A percentile compares a stretch with the other conserved stretches of the same genome.
phyloP scores from a whole-genome alignment of 1,140 invertebrate genomes.

The Panagrolaimus sp. region DNA sequence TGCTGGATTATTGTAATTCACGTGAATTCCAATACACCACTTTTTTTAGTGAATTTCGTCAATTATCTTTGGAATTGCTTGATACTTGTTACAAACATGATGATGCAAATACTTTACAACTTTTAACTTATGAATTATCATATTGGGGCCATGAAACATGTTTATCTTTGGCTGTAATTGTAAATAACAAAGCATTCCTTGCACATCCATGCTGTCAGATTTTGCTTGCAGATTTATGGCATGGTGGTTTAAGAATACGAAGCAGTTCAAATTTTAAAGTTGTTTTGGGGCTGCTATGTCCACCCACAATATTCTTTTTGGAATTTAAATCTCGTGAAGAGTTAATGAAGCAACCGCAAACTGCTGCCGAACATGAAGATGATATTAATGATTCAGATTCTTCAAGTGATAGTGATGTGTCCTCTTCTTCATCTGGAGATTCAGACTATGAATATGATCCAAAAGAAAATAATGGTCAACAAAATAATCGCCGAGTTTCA shows the following conservation, averaged over 20 bases:
- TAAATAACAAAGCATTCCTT: slow-evolving; percentile 2
- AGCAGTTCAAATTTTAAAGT: slow-evolving; percentile 71
- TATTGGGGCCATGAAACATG: slow-evolving; percentile 91
- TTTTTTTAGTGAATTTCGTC: slow-evolving; percentile 62
- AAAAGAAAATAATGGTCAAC: background rate
- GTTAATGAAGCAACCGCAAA: background rate
- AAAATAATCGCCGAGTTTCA: slow-evolving; percentile 21
- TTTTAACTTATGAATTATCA: slow-evolving; percentile 88
- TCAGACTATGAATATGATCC: background rate
- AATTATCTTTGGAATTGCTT: slow-evolving; percentile 74
- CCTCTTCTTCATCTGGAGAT: background rate
- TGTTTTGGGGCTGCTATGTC: slow-evolving; percentile 78
- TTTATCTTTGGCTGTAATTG: slow-evolving; percentile 69
- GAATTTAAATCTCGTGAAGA: slow-evolving; percentile 76
- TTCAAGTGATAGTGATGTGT: background rate
- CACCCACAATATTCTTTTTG: slow-evolving; percentile 75
- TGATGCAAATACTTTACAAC: slow-evolving; percentile 84
- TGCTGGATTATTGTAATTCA: no score
- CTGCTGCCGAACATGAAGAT: background rate
- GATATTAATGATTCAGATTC: background rate
- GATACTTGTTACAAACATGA: slow-evolving; percentile 93
- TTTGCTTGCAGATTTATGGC: slow-evolving; percentile 93
- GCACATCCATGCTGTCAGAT: slow-evolving; percentile 73
- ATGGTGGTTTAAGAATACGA: slow-evolving; percentile 86
- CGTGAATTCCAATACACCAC: no score